phyloP scores from a whole-genome alignment of 1,140 invertebrate genomes.

The Magallana gigas region DNA sequence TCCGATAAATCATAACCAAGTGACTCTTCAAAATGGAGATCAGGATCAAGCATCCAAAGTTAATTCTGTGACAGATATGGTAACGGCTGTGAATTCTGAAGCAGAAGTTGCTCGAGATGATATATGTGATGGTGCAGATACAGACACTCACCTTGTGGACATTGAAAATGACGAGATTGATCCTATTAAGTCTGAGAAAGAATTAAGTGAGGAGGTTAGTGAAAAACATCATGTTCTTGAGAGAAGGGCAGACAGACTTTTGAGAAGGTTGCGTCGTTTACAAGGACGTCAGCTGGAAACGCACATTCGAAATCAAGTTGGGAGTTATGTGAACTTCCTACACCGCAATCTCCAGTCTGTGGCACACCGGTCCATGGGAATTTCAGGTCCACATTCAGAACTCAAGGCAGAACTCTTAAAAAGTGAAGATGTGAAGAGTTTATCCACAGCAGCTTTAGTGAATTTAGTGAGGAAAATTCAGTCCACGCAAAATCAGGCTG shows the following conservation, averaged over 20 bases:
- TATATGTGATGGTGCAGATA: slow-evolving; percentile 23
- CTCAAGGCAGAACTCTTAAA: slow-evolving; percentile 78
- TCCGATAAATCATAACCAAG: background rate
- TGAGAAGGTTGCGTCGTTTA: slow-evolving; percentile 87
- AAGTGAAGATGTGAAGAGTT: slow-evolving; percentile 79
- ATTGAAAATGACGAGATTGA: slow-evolving; percentile 15
- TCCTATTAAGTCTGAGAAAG: slow-evolving; percentile 18
- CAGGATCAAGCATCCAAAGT: background rate
- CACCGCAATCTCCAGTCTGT: slow-evolving; percentile 80
- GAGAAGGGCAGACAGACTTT: slow-evolving; percentile 85
- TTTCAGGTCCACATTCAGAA: slow-evolving; percentile 52
- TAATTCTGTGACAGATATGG: slow-evolving; percentile 48
- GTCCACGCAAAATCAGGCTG: slow-evolving; percentile 72
- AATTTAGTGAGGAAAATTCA: slow-evolving; percentile 82
- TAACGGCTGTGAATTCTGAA: slow-evolving; percentile 47
- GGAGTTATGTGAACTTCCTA: slow-evolving; percentile 86
- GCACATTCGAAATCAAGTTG: slow-evolving; percentile 87
- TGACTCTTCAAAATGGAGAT: slow-evolving; percentile 20
- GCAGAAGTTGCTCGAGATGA: background rate
- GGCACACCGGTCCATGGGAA: slow-evolving; percentile 61
- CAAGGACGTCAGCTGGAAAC: slow-evolving; percentile 87
- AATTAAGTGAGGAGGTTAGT: slow-evolving; percentile 56
- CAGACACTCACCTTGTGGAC: slow-evolving; percentile 20
- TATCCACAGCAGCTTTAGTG: slow-evolving; percentile 82
- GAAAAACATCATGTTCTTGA: slow-evolving; percentile 84